phyloP scores from a whole-genome alignment of 2,113 vertebrate genomes.

The Perognathus longimembris region DNA sequence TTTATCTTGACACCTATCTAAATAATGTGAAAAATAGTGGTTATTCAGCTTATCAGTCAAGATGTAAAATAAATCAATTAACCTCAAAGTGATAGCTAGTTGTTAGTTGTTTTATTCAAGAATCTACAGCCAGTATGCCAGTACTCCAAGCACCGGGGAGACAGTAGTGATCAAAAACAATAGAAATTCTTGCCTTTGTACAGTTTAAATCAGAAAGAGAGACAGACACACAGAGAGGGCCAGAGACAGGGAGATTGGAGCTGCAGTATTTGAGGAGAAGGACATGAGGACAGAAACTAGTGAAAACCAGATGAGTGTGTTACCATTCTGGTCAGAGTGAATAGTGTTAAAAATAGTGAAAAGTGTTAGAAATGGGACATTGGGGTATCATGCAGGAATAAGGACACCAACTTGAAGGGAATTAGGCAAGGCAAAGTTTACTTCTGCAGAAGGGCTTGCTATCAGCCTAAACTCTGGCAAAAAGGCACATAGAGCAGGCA shows the following conservation, averaged over 20 bases:
- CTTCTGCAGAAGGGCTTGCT: too few relatives aligned
- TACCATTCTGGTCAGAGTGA: neutral
- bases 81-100: neutral
- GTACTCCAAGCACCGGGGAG: neutral
- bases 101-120: neutral
- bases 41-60: conserved; percentile 1
- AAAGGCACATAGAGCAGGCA: too few relatives aligned
- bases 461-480: too few relatives aligned
- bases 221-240: neutral
- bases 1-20: conserved; percentile 40
- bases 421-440: too few relatives aligned
- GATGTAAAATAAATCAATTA: conserved; percentile 39
- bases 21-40: conserved; percentile 18
- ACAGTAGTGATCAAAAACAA: neutral
- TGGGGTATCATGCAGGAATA: too few relatives aligned
- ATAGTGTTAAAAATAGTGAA: too few relatives aligned
- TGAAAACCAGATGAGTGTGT: neutral
- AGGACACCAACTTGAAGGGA: too few relatives aligned
- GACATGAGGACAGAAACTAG: neutral
- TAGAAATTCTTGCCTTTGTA: neutral
- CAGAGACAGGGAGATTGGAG: neutral
- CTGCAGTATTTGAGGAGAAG: neutral
- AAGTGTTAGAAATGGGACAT: too few relatives aligned
- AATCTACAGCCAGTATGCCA: neutral
- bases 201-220: neutral